Percentiles rank a stretch among this genome's conserved stretches.
These are phyloP conservation scores for Xiphorhynchus erythropygius DNA, from an alignment of 2,797 vertebrate genomes.

Conservation along the genomic window DNA sequence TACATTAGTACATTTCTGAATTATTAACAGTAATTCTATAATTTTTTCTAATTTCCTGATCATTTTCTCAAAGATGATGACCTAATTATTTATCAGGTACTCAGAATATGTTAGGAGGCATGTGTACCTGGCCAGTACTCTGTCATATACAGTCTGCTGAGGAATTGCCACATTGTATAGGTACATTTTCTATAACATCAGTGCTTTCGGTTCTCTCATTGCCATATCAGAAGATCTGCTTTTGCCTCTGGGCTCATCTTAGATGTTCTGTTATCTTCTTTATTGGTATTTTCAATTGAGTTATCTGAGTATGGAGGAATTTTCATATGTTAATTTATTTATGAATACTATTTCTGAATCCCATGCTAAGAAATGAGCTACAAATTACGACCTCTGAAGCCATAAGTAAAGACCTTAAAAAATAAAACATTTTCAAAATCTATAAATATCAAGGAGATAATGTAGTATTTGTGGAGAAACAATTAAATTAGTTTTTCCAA, in stretches of 20 bases:
- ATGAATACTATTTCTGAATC: not conserved
- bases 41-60: not conserved
- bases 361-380: not conserved
- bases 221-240: not conserved
- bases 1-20: not conserved
- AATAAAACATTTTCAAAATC: not conserved
- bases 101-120: not conserved
- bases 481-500: not conserved
- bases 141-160: not conserved
- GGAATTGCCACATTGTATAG: not conserved
- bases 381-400: not conserved
- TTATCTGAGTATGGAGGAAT: not conserved
- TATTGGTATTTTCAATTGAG: not conserved
- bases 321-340: not conserved
- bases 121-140: not conserved
- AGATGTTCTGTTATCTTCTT: not conserved
- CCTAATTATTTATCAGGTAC: not conserved
- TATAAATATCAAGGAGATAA: not conserved
- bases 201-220: not conserved
- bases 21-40: not conserved
- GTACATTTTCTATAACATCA: not conserved
- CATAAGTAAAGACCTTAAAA: not conserved
- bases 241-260: not conserved
- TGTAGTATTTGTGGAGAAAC: not conserved
- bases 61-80: not conserved